A percentile compares a stretch with the other conserved stretches of the same genome.
Conservation (phyloP, 1,140 invertebrate species). For the Drosophila guanche region DNA sequence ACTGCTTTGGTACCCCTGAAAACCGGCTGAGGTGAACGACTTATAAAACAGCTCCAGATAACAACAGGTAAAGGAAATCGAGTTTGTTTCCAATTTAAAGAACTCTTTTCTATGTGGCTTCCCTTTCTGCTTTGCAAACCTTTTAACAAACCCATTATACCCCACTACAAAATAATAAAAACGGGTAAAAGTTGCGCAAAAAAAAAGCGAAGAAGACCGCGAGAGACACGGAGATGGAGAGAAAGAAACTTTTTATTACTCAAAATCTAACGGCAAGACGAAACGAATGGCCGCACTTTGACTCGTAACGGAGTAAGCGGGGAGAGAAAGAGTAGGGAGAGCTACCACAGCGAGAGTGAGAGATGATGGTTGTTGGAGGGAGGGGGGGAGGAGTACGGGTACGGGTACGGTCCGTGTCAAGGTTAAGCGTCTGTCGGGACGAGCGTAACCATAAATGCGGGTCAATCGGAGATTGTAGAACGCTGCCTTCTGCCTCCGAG, state of each 20-base stretch:
- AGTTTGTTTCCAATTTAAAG: too few species aligned
- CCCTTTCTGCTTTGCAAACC: too few species aligned
- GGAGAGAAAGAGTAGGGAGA: background rate
- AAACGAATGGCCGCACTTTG: constrained; percentile 60
- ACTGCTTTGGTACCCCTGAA: too few species aligned
- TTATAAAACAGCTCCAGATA: too few species aligned
- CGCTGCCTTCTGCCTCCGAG: background rate
- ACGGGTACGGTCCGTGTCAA: constrained; percentile 61
- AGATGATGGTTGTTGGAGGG: background rate
- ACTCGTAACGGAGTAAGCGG: constrained; percentile 38
- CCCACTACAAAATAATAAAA: too few species aligned
- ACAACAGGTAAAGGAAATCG: too few species aligned
- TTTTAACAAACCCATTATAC: too few species aligned
- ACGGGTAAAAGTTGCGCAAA: constrained; percentile 45
- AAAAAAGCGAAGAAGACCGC: constrained; percentile 27
- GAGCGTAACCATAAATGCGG: constrained; percentile 68
- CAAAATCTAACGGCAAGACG: constrained; percentile 63
- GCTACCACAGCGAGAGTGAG: constrained; percentile 14
- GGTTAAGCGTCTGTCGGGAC: constrained; percentile 69
- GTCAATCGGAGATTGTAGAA: constrained; percentile 44
- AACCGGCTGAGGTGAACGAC: too few species aligned
- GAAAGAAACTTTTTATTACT: constrained; percentile 60
- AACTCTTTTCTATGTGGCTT: too few species aligned
- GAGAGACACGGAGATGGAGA: constrained; percentile 7
- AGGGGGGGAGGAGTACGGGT: constrained; percentile 12